Evolutionary conservation across 2,888 invertebrate genomes (phyloP), one percentile per base, ranked within the genome.

Genomic region (Phortica okadai): DNA sequence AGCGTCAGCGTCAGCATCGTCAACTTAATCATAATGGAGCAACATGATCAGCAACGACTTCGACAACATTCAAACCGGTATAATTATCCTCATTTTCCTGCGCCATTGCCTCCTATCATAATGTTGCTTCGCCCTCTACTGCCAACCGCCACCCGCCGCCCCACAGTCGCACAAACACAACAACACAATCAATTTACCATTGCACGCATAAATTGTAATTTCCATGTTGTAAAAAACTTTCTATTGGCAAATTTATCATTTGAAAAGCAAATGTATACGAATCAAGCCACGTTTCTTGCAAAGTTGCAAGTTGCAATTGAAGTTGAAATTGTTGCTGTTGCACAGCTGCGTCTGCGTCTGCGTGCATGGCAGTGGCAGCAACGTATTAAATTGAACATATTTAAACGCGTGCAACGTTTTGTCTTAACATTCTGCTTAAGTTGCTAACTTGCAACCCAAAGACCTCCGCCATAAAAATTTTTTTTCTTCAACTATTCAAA

Each of bases 41-140:
- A 70, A 50, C 45, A 70, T 50, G 45, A 41, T 21, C 69, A 73
- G 56, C 73, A 75, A 75, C 44, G 42, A 72, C 62, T 67, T 21
- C 41, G 73, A 70, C 50, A 62, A 50, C 41, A 50, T n/a, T n/a
- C 45, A 50, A 88, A 88, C 88, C 89, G 86, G 88, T 84, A 89
- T 89, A 88, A 88, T 88, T 88, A 88, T 89, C 88, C 88, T 89
- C 89, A 85, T 88, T 89, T 89, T 87, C 83, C 82, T 84, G 83
- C 77, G 41, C 45, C 42, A 56, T 59, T 73, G 59, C 42, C 42
- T 33, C 33, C 33, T 33, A 33, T 33, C 33, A 33, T 33, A 33
- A 33, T 33, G 42, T 41, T 33, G 33, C 33, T 33, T 33, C 4
- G 33, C 33, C 33, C 33, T 33, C 33, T 33, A 33, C 33, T 2